Percentiles rank a stretch among this genome's conserved stretches.
Conservation (phyloP, 2,113 vertebrate genomes). For the Lamprologus lemairii region DNA sequence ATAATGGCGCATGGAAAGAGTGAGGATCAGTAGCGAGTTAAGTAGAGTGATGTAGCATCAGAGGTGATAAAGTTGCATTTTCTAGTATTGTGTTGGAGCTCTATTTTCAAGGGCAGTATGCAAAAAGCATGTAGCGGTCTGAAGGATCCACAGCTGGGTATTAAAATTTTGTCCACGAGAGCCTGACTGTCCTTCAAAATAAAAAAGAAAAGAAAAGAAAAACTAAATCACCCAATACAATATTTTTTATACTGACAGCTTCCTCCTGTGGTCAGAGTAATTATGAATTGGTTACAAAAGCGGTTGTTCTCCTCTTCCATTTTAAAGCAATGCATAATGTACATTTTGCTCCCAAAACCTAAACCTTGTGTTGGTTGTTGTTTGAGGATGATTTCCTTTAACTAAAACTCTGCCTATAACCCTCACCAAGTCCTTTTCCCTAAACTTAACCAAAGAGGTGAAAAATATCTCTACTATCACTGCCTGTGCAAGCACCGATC, state of each 20-base stretch:
- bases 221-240: not conserved
- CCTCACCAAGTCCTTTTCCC: not conserved
- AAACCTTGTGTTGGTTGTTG: not conserved
- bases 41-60: not conserved
- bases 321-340: not conserved
- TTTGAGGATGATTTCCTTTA: not conserved
- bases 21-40: not conserved
- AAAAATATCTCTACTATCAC: not conserved
- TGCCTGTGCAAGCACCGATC: not conserved
- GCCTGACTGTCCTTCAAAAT: not conserved
- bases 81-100: not conserved
- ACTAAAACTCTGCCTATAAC: not conserved
- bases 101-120: not conserved
- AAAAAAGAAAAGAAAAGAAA: not conserved
- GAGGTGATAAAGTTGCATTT: constrained; percentile 16
- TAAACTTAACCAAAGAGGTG: not conserved
- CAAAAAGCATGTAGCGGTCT: not conserved
- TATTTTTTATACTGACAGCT: not conserved
- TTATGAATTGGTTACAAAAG: not conserved
- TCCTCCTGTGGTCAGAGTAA: not conserved
- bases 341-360: not conserved
- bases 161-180: not conserved
- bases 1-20: constrained; percentile 20
- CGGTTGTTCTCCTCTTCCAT: not conserved
- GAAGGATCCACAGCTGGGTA: not conserved